Evolutionary conservation across 2,797 vertebrate genomes (phyloP).

Genomic region (Enteromius anoplus): DNA sequence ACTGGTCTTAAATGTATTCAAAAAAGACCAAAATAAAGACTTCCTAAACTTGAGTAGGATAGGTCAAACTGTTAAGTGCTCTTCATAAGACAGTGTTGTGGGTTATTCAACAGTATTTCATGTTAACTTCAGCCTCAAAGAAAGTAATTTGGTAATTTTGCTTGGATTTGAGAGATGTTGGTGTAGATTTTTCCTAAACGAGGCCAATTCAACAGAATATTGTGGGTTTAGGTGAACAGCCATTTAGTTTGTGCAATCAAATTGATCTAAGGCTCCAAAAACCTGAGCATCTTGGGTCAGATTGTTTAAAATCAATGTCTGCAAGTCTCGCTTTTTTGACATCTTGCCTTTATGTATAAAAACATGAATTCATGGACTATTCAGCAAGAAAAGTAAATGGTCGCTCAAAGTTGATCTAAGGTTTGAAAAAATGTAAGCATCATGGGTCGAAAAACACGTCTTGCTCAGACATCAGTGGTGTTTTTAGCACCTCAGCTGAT

Average conservation of each 20-base stretch:
- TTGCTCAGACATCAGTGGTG: neutral
- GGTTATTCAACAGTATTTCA: neutral
- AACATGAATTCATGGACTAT: neutral
- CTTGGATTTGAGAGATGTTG: neutral
- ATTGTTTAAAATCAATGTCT: neutral
- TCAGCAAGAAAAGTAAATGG: neutral
- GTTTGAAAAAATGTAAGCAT: neutral
- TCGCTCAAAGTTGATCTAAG: neutral
- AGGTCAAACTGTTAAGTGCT: neutral
- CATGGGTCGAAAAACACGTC: neutral
- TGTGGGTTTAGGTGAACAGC: neutral
- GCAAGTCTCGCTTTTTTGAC: neutral
- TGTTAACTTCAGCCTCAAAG: neutral
- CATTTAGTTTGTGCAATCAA: neutral
- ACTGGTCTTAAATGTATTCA: no score
- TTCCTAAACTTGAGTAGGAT: neutral
- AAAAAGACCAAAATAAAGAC: no score
- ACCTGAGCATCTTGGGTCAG: neutral
- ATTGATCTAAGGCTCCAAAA: neutral
- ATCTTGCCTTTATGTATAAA: neutral
- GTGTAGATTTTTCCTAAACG: neutral
- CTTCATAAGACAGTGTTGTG: neutral
- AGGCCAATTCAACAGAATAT: neutral
- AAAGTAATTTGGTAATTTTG: neutral
- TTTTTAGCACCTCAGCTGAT: conserved; percentile 16